Evolutionary conservation across 2,113 vertebrate genomes (phyloP).

Genomic region (Periophthalmodon schlosseri): DNA sequence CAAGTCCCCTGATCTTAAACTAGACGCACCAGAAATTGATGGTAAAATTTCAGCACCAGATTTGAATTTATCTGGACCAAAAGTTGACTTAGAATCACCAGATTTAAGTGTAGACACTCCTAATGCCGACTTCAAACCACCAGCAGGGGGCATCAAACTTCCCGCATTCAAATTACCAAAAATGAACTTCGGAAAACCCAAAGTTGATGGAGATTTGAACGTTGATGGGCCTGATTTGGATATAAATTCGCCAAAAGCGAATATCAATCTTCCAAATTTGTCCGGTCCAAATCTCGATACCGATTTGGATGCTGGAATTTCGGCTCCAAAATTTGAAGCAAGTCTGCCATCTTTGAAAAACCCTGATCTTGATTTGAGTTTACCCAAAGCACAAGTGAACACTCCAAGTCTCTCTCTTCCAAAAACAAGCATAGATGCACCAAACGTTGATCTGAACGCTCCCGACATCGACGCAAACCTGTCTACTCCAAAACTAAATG

Average conservation of each 20-base stretch:
- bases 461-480: conserved; percentile 27
- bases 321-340: neutral
- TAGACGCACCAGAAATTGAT: conserved; percentile 17
- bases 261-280: conserved; percentile 29
- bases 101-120: conserved; percentile 55
- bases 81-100: conserved; percentile 32
- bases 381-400: conserved; percentile 35
- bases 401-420: neutral
- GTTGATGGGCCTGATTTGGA: conserved; percentile 58
- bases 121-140: conserved; percentile 50
- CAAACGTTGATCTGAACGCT: conserved; percentile 37
- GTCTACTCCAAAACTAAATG: conserved; percentile 56
- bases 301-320: neutral
- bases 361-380: conserved; percentile 52
- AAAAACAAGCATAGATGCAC: conserved; percentile 4
- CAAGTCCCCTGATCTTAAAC: neutral
- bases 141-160: conserved; percentile 61
- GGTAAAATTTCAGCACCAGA: conserved; percentile 17
- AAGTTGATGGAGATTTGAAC: conserved; percentile 50
- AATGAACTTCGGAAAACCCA: conserved; percentile 46
- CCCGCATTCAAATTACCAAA: conserved; percentile 59
- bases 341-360: conserved; percentile 19
- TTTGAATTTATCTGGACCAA: conserved; percentile 44
- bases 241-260: conserved; percentile 53
- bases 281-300: conserved; percentile 40